Evolutionary conservation across 1,140 invertebrate species (phyloP).

Genomic region (Chironomus tepperi): DNA sequence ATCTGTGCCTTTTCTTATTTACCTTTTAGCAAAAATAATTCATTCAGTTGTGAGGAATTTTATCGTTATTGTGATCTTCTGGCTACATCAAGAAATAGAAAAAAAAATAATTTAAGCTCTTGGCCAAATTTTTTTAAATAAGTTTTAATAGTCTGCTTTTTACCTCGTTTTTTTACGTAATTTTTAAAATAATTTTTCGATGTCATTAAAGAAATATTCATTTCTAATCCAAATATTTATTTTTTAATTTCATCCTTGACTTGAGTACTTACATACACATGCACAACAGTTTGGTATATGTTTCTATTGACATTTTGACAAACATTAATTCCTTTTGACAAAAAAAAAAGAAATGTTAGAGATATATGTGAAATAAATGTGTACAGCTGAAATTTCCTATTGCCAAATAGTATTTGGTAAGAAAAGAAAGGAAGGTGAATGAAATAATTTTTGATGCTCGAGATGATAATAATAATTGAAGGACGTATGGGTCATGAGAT

Average conservation of each 20-base stretch:
- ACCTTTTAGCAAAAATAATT: not conserved
- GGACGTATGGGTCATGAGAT: slow-evolving; percentile 5
- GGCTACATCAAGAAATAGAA: too few species aligned
- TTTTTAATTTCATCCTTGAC: slow-evolving; percentile 18
- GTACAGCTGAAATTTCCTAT: not conserved
- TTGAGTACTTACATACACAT: not conserved
- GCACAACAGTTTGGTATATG: not conserved
- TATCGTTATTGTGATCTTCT: not conserved
- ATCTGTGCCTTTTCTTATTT: not conserved
- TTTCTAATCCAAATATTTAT: slow-evolving; percentile 23
- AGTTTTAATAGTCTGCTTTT: too few species aligned
- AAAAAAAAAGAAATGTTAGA: not conserved
- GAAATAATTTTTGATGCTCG: not conserved
- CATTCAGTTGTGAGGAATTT: not conserved
- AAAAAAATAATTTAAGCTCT: too few species aligned
- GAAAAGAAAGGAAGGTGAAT: not conserved
- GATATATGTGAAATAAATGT: not conserved
- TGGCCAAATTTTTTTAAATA: too few species aligned
- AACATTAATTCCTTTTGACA: slow-evolving; percentile 21
- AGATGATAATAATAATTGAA: slow-evolving; percentile 15
- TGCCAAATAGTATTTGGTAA: not conserved
- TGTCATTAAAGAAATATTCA: slow-evolving; percentile 15
- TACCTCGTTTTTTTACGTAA: too few species aligned
- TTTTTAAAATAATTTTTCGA: not conserved
- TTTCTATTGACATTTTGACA: slow-evolving; percentile 18